Evolutionary conservation across 2,113 vertebrate genomes (phyloP).

Genomic region (Mustelus asterias): DNA sequence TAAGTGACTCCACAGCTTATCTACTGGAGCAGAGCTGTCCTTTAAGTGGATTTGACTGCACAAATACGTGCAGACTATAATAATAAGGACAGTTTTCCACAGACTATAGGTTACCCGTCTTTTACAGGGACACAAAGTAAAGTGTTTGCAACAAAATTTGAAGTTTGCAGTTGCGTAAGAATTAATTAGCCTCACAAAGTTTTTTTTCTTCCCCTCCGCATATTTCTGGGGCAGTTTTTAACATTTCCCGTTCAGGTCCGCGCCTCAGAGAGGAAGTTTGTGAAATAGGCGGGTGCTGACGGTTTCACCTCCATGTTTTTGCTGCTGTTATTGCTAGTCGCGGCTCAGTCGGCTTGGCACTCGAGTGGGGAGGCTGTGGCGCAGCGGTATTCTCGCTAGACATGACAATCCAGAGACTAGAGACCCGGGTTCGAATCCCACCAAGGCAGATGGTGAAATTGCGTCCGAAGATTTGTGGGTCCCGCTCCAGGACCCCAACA

Average conservation of each 20-base stretch:
- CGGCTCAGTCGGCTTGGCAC: background rate
- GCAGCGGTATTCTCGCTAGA: no score
- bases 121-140: background rate
- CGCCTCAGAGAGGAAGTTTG: background rate
- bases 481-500: background rate
- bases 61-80: background rate
- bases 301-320: background rate
- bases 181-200: background rate
- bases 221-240: background rate
- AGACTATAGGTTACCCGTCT: background rate
- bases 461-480: background rate
- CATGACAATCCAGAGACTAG: no score
- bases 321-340: background rate
- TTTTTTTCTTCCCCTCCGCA: background rate
- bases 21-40: slow-evolving; percentile 25
- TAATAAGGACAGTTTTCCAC: background rate
- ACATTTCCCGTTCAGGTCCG: background rate
- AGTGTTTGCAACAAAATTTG: background rate
- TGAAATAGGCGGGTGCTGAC: no score
- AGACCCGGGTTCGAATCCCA: no score
- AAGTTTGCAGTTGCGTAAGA: background rate
- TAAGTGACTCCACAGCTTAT: slow-evolving; percentile 26
- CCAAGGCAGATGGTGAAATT: no score
- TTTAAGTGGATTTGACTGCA: slow-evolving; percentile 33
- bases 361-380: no score